Percentiles rank a stretch among this genome's conserved stretches.
These are phyloP conservation scores for Hippolais icterina DNA, from an alignment of 2,113 vertebrate species.

Conservation along the genomic window DNA sequence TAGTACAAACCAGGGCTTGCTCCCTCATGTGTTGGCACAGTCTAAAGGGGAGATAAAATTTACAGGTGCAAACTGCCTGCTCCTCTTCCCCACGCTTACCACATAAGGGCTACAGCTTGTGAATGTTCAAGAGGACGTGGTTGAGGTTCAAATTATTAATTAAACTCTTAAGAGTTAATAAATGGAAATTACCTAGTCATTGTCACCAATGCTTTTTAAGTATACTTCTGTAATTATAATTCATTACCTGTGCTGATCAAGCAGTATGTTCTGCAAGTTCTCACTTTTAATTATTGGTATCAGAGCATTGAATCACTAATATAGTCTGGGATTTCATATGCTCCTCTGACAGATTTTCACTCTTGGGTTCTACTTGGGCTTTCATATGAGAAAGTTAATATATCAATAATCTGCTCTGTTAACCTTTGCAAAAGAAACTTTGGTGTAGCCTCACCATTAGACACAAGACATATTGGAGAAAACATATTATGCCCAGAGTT, in stretches of 20 bases:
- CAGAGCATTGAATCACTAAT: not conserved
- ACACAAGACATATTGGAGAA: not conserved
- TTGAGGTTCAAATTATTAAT: constrained; percentile 9
- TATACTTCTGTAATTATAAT: constrained; percentile 29
- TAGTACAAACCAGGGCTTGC: not conserved
- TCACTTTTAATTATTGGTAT: constrained; percentile 39
- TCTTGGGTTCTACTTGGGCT: not conserved
- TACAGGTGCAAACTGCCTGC: not conserved
- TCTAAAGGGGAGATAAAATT: not conserved
- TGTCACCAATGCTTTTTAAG: constrained; percentile 34
- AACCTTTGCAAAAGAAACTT: not conserved
- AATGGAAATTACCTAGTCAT: constrained; percentile 33
- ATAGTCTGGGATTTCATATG: constrained; percentile 33
- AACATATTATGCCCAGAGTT: not conserved
- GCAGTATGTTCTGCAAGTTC: not conserved
- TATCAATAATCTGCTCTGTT: not conserved
- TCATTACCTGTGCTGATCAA: constrained; percentile 39
- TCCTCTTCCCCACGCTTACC: not conserved
- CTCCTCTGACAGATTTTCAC: not conserved
- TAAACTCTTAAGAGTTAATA: not conserved
- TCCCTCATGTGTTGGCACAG: accelerated
- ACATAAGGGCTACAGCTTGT: not conserved
- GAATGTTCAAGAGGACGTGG: not conserved
- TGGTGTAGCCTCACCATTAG: not conserved
- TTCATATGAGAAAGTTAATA: not conserved